Evolutionary conservation across 2,888 invertebrate genomes (phyloP).

Genomic region (Aleiodes alternator): DNA sequence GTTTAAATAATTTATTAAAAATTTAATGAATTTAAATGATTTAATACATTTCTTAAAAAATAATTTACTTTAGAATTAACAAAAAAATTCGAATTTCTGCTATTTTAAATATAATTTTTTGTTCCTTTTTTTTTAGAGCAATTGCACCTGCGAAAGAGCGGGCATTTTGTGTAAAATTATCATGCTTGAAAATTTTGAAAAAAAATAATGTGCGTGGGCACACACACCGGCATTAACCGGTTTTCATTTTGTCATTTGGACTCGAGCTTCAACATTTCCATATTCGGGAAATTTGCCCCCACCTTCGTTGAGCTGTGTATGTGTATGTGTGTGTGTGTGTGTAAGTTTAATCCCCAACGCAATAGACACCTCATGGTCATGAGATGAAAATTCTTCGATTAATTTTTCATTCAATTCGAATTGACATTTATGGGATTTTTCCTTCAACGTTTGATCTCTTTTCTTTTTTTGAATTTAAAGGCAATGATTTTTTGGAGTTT

Average conservation of each 20-base stretch:
- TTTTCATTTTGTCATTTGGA: slow-evolving; percentile 53
- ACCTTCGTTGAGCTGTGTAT: slow-evolving; percentile 8
- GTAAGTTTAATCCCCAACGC: slow-evolving; percentile 11
- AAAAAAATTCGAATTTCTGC: no score
- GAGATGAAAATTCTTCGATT: not conserved
- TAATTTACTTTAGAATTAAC: no score
- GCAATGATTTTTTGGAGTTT: not conserved
- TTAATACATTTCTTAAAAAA: no score
- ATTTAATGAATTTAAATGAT: no score
- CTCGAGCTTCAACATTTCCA: slow-evolving; percentile 57
- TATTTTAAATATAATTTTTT: no score
- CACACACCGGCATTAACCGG: slow-evolving; percentile 63
- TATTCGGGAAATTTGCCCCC: slow-evolving; percentile 62
- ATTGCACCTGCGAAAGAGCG: not conserved
- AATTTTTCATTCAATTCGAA: slow-evolving; percentile 23
- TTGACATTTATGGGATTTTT: slow-evolving; percentile 39
- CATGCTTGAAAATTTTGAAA: slow-evolving; percentile 1
- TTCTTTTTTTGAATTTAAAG: not conserved
- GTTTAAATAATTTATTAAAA: no score
- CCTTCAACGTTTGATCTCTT: not conserved
- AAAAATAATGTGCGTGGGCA: slow-evolving; percentile 53
- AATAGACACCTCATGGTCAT: slow-evolving; percentile 36
- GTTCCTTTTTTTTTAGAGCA: no score
- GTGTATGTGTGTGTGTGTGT: slow-evolving; percentile 27
- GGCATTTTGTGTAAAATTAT: not conserved